Base-by-base conservation (phyloP, 2,113 vertebrate species). In the Martes martes region DNA sequence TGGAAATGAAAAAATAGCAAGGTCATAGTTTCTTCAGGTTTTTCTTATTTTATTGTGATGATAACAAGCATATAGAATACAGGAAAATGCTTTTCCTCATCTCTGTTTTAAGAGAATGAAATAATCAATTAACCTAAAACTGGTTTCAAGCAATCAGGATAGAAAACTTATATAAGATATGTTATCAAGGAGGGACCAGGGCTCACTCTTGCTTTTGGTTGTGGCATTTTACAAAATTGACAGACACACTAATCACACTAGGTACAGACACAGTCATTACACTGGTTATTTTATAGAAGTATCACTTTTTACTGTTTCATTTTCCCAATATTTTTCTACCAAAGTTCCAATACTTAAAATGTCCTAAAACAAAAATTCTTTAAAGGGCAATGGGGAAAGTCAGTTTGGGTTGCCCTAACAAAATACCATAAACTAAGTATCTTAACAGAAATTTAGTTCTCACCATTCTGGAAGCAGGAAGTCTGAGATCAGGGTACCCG, bases 221-320 rank as follows among this genome's bases (percentile, higher is more conserved):
- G 19, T 61, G 16, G 19, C 73, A 69, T 96, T 93, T 91, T 94
- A 87, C 13, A 94, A 76, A 95, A 52, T 81, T 55, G 88, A n/a
- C 15, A 63, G 39, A 78, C 67, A 9, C 23, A 80, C n/a, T 73
- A 39, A 11, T 39, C 11, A 39, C 36, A 39, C 69, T 42, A 59
- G 57, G 57, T 24, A 65, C 21, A 69, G 39, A 82, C 67, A 11
- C 23, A 80, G 19, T 73, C 11, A 36, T 39, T 11, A 73, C 10
- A 39, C 19, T 26, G 11, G 23, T 74, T 26, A 42, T 74, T 74
- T 74, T 26, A 74, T 74, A 36, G 18, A 36, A 69, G 33, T 69
- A 50, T 45, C 4, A 69, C 5, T 24, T 52, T 63, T 57, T 59
- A 33, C 4, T 42, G 26, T 65, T 84, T 74, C 9, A 61, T 79